These are phyloP conservation scores for Conchocele bisecta DNA, from an alignment of 2,888 invertebrate species.

Conservation along the genomic window DNA sequence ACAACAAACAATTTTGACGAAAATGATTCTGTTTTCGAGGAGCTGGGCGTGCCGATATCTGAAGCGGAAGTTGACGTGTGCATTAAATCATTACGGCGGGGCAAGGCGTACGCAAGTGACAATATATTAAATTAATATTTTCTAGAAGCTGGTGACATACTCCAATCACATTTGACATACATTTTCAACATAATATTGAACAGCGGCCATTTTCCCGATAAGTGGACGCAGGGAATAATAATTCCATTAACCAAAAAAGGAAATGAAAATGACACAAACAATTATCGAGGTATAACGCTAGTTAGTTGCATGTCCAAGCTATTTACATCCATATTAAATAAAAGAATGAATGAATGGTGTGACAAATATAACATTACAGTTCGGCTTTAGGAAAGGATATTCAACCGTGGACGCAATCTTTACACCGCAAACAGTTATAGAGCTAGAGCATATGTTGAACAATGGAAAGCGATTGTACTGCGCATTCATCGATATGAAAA, in stretches of 20 bases:
- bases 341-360: constrained; percentile 8
- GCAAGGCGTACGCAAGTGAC: constrained; percentile 22
- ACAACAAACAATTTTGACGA: constrained; percentile 2
- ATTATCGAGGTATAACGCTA: constrained; percentile 40
- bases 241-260: constrained; percentile 42
- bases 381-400: constrained; percentile 21
- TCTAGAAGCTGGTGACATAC: constrained; percentile 22
- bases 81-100: constrained; percentile 1
- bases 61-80: neutral
- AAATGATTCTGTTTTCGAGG: neutral
- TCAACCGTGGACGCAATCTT: constrained; percentile 32
- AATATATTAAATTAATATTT: constrained; percentile 30
- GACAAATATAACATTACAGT: constrained; percentile 18
- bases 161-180: constrained; percentile 9
- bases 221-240: constrained; percentile 33
- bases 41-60: constrained; percentile 1
- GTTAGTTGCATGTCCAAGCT: constrained; percentile 34
- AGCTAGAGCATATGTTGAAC: too few species aligned
- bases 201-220: constrained; percentile 12
- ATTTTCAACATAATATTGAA: constrained; percentile 27
- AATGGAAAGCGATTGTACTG: too few species aligned
- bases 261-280: constrained; percentile 18
- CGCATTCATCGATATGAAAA: too few species aligned
- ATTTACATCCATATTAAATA: constrained; percentile 32
- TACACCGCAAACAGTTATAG: too few species aligned